These are phyloP conservation scores for Fratercula arctica DNA, from an alignment of 2,797 vertebrate genomes.

Conservation along the genomic window DNA sequence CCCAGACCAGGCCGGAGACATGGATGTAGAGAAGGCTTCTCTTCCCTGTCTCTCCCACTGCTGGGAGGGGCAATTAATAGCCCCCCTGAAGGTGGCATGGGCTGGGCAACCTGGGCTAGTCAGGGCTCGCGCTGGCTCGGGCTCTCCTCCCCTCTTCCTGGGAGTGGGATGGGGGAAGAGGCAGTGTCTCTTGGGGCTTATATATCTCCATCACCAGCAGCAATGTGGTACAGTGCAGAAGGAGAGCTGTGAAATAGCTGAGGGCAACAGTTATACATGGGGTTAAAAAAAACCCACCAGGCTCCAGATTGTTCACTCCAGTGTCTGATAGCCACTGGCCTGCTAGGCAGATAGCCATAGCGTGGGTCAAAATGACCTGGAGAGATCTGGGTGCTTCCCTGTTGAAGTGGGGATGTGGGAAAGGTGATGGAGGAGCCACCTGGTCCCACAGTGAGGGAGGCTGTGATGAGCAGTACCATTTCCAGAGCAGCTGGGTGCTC, in stretches of 20 bases:
- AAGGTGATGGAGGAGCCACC: neutral
- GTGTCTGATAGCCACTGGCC: neutral
- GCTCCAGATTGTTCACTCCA: neutral
- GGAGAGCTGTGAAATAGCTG: neutral
- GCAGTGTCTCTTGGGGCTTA: neutral
- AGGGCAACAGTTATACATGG: accelerated
- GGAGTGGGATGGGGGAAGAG: neutral
- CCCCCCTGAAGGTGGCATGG: neutral
- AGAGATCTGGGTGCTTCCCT: neutral
- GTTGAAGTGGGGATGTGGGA: neutral
- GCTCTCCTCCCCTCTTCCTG: neutral
- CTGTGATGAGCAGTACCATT: neutral
- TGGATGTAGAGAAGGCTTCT: neutral
- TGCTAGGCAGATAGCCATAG: neutral
- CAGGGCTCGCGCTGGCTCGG: neutral
- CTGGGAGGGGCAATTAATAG: neutral
- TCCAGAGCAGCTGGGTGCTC: neutral
- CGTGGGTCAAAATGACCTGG: neutral
- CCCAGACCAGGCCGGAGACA: neutral
- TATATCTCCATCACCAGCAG: neutral
- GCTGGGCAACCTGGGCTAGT: neutral
- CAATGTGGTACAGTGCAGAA: neutral
- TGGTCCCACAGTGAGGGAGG: neutral
- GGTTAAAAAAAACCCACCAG: neutral
- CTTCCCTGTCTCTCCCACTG: neutral